Conservation (phyloP, 2,113 vertebrate species). For the Myotis lucifugus region DNA sequence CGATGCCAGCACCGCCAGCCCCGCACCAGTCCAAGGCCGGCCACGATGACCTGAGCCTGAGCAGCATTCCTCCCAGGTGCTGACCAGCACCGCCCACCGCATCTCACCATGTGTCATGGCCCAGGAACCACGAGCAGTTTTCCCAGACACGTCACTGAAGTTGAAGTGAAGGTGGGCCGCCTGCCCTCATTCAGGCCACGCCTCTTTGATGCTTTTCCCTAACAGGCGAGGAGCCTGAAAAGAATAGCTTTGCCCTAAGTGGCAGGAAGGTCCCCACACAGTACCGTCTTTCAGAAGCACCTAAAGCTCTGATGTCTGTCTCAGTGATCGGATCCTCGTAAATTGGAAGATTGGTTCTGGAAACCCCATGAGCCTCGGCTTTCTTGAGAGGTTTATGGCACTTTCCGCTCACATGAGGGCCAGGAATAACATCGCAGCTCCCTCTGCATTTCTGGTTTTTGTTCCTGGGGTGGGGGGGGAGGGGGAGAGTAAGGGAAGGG, state of each 20-base stretch:
- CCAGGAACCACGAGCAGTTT: neutral
- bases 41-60: neutral
- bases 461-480: neutral
- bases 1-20: neutral
- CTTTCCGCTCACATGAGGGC: constrained; percentile 39
- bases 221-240: neutral
- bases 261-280: neutral
- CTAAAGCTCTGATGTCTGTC: constrained; percentile 45
- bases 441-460: constrained; percentile 62
- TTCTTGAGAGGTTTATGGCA: constrained; percentile 65
- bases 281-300: constrained; percentile 18
- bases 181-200: neutral
- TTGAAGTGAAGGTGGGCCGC: neutral
- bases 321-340: constrained; percentile 46
- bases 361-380: constrained; percentile 9
- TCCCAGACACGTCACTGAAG: neutral
- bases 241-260: constrained; percentile 31
- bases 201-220: neutral
- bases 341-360: constrained; percentile 51
- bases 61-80: neutral
- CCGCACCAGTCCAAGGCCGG: neutral
- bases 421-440: constrained; percentile 59
- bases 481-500: neutral
- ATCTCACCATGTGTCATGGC: neutral
- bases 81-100: fast-evolving